These are phyloP conservation scores for Conistra vaccinii DNA, from an alignment of 2,888 invertebrate genomes.

Conservation along the genomic window DNA sequence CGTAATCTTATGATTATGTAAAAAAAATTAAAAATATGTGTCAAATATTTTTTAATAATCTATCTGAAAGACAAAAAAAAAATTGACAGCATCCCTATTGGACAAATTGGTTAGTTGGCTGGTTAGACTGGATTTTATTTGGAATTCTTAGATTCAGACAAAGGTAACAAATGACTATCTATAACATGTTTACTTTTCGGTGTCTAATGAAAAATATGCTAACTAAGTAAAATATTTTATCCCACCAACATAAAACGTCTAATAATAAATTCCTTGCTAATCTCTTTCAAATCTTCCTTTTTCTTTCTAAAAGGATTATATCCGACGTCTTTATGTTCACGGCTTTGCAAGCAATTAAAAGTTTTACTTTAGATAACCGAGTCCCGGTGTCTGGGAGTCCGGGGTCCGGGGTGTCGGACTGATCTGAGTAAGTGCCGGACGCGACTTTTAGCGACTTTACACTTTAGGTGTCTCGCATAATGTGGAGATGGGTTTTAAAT, in stretches of 20 bases:
- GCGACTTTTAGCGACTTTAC: slow-evolving; percentile 45
- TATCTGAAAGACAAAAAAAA: no score
- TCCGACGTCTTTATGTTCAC: slow-evolving; percentile 52
- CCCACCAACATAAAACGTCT: slow-evolving; percentile 22
- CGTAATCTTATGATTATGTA: no score
- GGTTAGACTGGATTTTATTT: no score
- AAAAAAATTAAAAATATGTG: no score
- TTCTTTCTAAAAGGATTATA: slow-evolving; percentile 52
- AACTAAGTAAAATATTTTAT: slow-evolving; percentile 7
- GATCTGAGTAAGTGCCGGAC: slow-evolving; percentile 12
- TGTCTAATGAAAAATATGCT: background rate
- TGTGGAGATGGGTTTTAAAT: slow-evolving; percentile 22
- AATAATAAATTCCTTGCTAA: slow-evolving; percentile 44
- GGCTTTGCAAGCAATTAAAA: slow-evolving; percentile 63
- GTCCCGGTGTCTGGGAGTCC: slow-evolving; percentile 22
- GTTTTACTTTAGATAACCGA: slow-evolving; percentile 59
- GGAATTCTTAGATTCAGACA: background rate
- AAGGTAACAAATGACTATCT: background rate
- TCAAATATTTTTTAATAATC: no score
- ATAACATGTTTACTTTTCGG: background rate
- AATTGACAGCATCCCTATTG: no score
- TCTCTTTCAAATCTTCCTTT: slow-evolving; percentile 42
- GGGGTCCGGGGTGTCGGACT: slow-evolving; percentile 15
- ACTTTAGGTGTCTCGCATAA: slow-evolving; percentile 18
- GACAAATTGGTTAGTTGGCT: no score